Evolutionary conservation across 2,797 vertebrate species (phyloP), one percentile per base, ranked within the genome.

Genomic region (Danio choprae): DNA sequence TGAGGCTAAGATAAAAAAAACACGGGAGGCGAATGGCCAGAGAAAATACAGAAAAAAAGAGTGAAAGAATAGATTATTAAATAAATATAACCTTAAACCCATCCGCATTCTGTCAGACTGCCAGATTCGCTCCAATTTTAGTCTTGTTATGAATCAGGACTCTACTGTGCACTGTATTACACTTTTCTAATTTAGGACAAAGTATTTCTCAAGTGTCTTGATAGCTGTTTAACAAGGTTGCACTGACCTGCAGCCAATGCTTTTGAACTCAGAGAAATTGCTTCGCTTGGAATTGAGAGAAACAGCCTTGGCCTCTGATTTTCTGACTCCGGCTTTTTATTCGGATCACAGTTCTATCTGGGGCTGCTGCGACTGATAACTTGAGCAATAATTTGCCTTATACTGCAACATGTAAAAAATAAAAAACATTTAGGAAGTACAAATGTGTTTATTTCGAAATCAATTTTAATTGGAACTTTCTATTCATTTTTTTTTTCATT

Each of bases 211-310:
- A 51, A 77, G 69, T 72, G 36, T 36, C 18, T 13, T 38, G 44
- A 67, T 79, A 72, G 41, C 48, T 48, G 0, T 48, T 55, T 64
- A 62, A 67, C 77, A 74, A 67, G 63, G 60, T 82, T 63, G 9
- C 9, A 29, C 62, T 59, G 56, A 79, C 73, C 48, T 68, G 29
- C 63, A 65, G 79, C 59, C 67, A 85, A 59, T 60, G 16, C 44
- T 44, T 62, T 50, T 58, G 29, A 69, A 65, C 12, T 13, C 38
- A 40, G 15, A 46, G 62, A 65, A 68, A 72, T 20, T 18, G 41
- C 48, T 40, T 51, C 7, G 5, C 50, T 79, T 38, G 5, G 72
- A 70, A 53, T 46, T 11, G 6, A 58, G 7, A 48, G 73, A 67
- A 60, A 43, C 12, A 60, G 51, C 20, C 12, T 59, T 46, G 40